Evolutionary conservation across 1,140 invertebrate species (phyloP), one percentile per base, ranked within the genome.

Genomic region (Drosophila triauraria): DNA sequence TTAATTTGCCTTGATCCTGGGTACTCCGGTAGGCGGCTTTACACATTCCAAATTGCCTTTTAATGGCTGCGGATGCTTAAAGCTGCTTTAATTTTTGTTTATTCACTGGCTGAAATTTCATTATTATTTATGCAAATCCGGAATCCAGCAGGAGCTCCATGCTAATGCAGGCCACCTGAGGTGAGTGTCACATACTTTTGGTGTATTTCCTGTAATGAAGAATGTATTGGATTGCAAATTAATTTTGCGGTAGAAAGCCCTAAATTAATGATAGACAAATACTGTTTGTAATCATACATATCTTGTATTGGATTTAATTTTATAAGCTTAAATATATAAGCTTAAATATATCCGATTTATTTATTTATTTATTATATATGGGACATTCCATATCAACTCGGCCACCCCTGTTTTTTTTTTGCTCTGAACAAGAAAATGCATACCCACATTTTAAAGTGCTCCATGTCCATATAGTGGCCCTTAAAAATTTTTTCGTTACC

Each of bases 71-170:
- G 32, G 56, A 54, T 40, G 54, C 35, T 47, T 78, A 46, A 77
- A 68, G 53, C 58, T 60, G 61, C 25, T 54, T 48, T 59, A 30
- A n/a, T 30, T 61, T 77, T 65, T 65, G 46, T 67, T 61, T 48
- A 67, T 63, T 67, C 46, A 44, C 32, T 40, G 38, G 47, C 47
- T 71, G 65, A 51, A 68, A 62, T 46, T 59, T 62, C 32, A 54
- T 58, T 85, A 48, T 72, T 56, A 74, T 84, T 85, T 77, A 84
- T 84, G 77, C 77, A 84, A 72, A 84, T 38, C 25, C 20, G 6
- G 32, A 42, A 47, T 46, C 27, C 63, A 27, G 15, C 27, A 50
- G 20, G 8, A 56, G 27, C 48, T 32, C 25, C 64, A 58, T 43
- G 46, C 13, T 42, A 50, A 50, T 58, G 8, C 47, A 51, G 54